phyloP scores from a whole-genome alignment of 2,113 vertebrate genomes.

The Forbesichthys papilliferus region DNA sequence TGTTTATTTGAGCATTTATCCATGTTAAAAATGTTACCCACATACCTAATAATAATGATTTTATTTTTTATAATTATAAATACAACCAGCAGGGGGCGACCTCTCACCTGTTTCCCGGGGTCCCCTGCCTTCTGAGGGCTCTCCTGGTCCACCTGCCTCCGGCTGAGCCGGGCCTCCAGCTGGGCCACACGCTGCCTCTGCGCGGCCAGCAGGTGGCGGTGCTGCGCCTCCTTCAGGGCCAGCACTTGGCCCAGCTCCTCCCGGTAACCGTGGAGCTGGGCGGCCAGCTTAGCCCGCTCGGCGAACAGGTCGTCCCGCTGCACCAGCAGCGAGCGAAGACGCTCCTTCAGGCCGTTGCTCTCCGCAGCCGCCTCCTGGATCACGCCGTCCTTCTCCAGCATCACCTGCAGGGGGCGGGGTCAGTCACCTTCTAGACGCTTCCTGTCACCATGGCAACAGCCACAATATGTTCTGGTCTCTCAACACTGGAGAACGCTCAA shows the following conservation, averaged over 20 bases:
- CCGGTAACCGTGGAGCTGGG: slow-evolving; percentile 86
- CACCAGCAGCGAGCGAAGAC: slow-evolving; percentile 83
- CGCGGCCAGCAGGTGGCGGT: slow-evolving; percentile 85
- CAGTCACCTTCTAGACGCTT: too few relatives aligned
- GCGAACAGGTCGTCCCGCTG: slow-evolving; percentile 90
- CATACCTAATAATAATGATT: too few relatives aligned
- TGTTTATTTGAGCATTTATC: too few relatives aligned
- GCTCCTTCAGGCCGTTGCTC: slow-evolving; percentile 89
- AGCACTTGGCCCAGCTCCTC: slow-evolving; percentile 91
- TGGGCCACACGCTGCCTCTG: slow-evolving; percentile 79
- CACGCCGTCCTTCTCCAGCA: slow-evolving; percentile 89
- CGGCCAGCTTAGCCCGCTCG: slow-evolving; percentile 89
- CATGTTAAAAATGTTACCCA: too few relatives aligned
- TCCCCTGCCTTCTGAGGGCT: slow-evolving; percentile 79
- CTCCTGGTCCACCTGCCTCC: slow-evolving; percentile 80
- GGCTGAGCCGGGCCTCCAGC: slow-evolving; percentile 59
- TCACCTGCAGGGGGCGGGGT: slow-evolving; percentile 57
- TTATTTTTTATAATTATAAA: too few relatives aligned
- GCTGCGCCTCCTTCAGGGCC: slow-evolving; percentile 91
- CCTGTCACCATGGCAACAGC: too few relatives aligned
- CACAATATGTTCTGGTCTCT: too few relatives aligned
- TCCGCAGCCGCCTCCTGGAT: slow-evolving; percentile 94
- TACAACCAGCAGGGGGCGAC: too few relatives aligned
- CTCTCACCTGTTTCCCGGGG: slow-evolving; percentile 56
- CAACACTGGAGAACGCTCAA: neutral